Percentiles rank a stretch among this genome's conserved stretches.
Evolutionary conservation across 1,140 invertebrate species (phyloP).

Genomic region (Akabosia matsudoensis): DNA sequence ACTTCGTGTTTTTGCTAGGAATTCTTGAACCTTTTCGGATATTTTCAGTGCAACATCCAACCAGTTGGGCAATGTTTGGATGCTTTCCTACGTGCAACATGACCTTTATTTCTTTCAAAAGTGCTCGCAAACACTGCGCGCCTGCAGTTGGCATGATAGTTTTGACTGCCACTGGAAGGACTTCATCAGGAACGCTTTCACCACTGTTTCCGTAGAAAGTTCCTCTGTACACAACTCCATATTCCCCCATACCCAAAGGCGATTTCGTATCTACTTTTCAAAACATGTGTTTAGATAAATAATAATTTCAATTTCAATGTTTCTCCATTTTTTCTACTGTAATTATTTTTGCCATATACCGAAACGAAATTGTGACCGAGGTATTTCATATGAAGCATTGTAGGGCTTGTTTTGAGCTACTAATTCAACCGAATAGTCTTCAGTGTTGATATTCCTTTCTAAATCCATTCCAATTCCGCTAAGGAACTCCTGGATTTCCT

Average conservation of each 20-base stretch:
- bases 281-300: neutral
- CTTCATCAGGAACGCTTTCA: neutral
- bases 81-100: constrained; percentile 29
- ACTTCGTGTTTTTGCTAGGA: neutral
- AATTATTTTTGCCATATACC: neutral
- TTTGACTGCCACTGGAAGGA: constrained; percentile 26
- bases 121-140: neutral
- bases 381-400: neutral
- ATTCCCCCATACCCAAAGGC: neutral
- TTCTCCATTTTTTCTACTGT: neutral
- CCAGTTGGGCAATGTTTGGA: constrained; percentile 10
- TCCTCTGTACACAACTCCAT: constrained; percentile 6
- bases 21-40: constrained; percentile 10
- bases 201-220: neutral
- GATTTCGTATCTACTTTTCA: neutral
- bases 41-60: constrained; percentile 28
- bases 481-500: constrained; percentile 3
- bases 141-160: constrained; percentile 26
- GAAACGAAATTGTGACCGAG: neutral
- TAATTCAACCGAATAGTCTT: neutral
- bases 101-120: constrained; percentile 33
- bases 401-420: neutral
- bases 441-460: neutral
- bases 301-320: neutral
- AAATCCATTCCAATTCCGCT: neutral